Conservation (phyloP, 2,113 vertebrate species). For the Mesocricetus auratus region DNA sequence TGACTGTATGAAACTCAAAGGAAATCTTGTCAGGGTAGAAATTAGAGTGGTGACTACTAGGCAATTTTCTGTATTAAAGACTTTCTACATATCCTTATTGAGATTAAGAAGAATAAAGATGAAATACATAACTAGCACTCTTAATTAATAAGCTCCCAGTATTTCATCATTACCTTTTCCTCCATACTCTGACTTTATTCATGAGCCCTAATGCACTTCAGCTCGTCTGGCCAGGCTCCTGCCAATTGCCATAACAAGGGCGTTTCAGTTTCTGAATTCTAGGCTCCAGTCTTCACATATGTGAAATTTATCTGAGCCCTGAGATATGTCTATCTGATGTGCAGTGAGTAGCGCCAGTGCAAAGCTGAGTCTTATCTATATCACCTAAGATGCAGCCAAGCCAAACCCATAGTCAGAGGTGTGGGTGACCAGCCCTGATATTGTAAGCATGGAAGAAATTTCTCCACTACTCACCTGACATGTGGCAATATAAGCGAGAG, state of each 20-base stretch:
- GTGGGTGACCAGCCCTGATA: background rate
- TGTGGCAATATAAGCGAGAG: background rate
- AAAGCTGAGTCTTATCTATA: background rate
- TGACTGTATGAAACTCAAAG: background rate
- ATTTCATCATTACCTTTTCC: background rate
- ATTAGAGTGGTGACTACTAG: background rate
- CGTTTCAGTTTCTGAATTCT: background rate
- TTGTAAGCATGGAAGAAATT: background rate
- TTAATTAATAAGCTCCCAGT: background rate
- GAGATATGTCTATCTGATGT: background rate
- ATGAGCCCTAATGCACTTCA: background rate
- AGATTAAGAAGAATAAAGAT: background rate
- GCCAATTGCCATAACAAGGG: background rate
- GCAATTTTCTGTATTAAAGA: background rate
- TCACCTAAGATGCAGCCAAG: background rate
- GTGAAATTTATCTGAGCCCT: background rate
- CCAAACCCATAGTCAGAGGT: background rate
- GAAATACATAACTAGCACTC: background rate
- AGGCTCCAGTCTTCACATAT: background rate
- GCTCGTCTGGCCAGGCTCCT: background rate
- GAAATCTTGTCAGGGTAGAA: constrained; percentile 6
- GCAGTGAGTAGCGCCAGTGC: background rate
- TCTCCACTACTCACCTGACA: background rate
- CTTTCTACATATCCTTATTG: background rate
- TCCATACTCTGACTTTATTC: background rate